Conservation (phyloP, 1,140 invertebrate species). For the Scaptomyza pallida region DNA sequence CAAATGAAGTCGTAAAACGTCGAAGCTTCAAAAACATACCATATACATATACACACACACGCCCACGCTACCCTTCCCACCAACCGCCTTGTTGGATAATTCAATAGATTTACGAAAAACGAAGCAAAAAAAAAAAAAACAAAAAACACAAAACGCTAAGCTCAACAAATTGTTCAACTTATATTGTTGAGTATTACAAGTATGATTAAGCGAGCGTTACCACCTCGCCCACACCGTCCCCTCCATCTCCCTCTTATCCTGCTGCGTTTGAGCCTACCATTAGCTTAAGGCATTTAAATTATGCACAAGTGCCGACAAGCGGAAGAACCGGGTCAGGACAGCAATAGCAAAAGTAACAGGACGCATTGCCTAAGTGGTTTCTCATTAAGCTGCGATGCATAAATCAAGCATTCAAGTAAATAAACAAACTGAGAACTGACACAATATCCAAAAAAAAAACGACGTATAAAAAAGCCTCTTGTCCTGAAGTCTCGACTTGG, state of each 20-base stretch:
- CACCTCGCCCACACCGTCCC: too few species aligned
- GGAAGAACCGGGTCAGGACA: conserved; percentile 44
- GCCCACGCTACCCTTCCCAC: background rate
- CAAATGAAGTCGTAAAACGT: conserved; percentile 78
- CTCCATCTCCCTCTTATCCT: too few species aligned
- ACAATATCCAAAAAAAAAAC: conserved; percentile 8
- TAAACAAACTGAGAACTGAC: conserved; percentile 40
- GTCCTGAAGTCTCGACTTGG: too few species aligned
- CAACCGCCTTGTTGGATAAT: background rate
- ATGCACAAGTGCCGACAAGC: conserved; percentile 49
- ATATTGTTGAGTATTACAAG: conserved; percentile 49
- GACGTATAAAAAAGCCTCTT: background rate
- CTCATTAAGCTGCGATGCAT: conserved; percentile 70
- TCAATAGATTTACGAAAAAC: conserved; percentile 32
- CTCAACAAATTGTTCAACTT: conserved; percentile 56
- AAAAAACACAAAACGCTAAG: background rate
- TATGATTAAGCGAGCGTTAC: conserved; percentile 46
- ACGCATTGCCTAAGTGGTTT: conserved; percentile 60
- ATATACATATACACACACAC: conserved; percentile 5
- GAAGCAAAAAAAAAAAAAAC: too few species aligned
- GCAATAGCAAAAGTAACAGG: conserved; percentile 27
- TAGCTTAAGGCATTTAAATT: conserved; percentile 47
- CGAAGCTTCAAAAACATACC: conserved; percentile 21
- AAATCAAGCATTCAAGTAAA: conserved; percentile 67
- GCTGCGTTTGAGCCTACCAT: background rate